Conservation (phyloP, 2,888 invertebrate species). For the Eristalinus sepulchralis region DNA sequence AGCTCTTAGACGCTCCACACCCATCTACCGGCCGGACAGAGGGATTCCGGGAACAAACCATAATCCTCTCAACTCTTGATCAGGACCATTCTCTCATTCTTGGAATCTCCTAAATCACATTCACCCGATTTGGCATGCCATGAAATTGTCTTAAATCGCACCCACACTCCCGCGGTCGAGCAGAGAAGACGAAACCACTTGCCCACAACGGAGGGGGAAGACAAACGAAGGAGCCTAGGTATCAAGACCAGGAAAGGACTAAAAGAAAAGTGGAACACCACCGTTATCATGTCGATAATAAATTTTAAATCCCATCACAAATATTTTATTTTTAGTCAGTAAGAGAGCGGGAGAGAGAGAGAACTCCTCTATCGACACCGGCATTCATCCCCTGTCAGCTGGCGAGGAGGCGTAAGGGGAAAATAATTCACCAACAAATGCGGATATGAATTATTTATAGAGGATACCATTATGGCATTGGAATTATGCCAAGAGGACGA, state of each 20-base stretch:
- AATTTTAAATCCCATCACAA: constrained; percentile 66
- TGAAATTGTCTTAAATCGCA: constrained; percentile 61
- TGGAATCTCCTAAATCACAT: constrained; percentile 45
- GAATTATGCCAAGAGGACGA: constrained; percentile 53
- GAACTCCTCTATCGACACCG: neutral
- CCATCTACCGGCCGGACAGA: neutral
- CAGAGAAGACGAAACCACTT: neutral
- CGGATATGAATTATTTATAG: constrained; percentile 67
- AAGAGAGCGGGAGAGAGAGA: constrained; percentile 13
- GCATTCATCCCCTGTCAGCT: neutral
- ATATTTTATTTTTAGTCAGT: constrained; percentile 39
- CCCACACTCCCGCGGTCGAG: neutral
- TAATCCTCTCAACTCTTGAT: neutral
- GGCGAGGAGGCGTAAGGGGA: neutral
- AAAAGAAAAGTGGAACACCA: neutral
- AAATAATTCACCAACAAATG: constrained; percentile 62
- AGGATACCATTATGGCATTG: constrained; percentile 64
- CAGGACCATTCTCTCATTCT: neutral
- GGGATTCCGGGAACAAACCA: neutral
- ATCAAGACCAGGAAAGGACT: neutral
- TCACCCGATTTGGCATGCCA: constrained; percentile 54
- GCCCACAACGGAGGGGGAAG: neutral
- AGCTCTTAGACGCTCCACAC: neutral
- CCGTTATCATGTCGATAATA: constrained; percentile 66
- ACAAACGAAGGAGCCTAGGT: constrained; percentile 1